phyloP scores from a whole-genome alignment of 2,797 vertebrate genomes.

The Setipinna tenuifilis region DNA sequence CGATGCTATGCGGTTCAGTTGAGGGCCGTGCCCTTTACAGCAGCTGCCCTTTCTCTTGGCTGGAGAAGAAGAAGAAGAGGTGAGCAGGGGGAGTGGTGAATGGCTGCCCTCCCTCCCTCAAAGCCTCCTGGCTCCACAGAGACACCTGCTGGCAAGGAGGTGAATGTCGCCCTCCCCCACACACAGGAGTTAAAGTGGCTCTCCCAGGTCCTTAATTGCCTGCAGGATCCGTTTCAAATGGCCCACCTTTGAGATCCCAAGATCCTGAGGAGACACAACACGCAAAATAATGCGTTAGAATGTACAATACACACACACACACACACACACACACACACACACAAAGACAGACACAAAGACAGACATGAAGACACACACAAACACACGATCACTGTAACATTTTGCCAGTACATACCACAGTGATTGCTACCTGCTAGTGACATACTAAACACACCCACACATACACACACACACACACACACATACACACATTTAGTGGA shows the following conservation, averaged over 20 bases:
- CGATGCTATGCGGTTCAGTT: not conserved
- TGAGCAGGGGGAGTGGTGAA: not conserved
- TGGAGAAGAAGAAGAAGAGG: not conserved
- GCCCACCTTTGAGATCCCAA: constrained; percentile 74
- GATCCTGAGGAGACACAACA: constrained; percentile 61
- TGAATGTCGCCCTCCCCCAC: not conserved
- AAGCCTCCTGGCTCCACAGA: constrained; percentile 47
- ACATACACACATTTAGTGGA: no score
- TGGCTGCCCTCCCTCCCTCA: constrained; percentile 1
- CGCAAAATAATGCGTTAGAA: not conserved
- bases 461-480: no score
- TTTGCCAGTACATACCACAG: no score
- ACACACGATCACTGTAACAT: not conserved
- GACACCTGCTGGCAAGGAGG: not conserved
- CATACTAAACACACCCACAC: no score
- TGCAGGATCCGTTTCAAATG: constrained; percentile 69
- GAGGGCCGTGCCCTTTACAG: constrained; percentile 35
- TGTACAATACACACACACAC: not conserved
- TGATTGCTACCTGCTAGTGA: no score
- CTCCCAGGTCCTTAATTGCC: constrained; percentile 68
- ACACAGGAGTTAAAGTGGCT: constrained; percentile 40
- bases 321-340: not conserved
- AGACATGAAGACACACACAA: not conserved
- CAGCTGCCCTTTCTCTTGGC: constrained; percentile 29
- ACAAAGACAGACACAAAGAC: not conserved